A percentile compares a stretch with the other conserved stretches of the same genome.
These are phyloP conservation scores for Cardinalis cardinalis DNA, from an alignment of 2,113 vertebrate genomes.

Conservation along the genomic window DNA sequence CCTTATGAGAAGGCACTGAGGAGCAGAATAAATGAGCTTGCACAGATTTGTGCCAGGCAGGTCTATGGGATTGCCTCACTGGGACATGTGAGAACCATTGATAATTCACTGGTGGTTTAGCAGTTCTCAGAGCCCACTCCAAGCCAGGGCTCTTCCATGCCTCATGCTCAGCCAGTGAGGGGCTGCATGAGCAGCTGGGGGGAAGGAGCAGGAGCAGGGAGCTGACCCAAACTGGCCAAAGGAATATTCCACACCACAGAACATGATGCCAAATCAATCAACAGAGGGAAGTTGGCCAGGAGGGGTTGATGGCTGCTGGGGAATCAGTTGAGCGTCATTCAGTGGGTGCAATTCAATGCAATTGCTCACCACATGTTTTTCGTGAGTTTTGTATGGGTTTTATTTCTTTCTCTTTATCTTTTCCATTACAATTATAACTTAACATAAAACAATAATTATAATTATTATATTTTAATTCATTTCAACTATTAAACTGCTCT, in stretches of 20 bases:
- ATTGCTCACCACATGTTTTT: neutral
- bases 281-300: rapidly evolving
- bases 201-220: neutral
- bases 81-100: neutral
- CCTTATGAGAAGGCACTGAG: neutral
- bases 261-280: neutral
- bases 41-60: neutral
- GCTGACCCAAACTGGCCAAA: neutral
- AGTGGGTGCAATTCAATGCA: too few relatives aligned
- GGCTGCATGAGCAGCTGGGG: neutral
- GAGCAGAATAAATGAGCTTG: neutral
- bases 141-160: neutral
- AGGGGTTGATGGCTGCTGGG: neutral
- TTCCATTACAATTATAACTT: neutral
- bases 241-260: neutral
- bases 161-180: neutral
- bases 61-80: neutral
- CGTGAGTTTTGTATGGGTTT: neutral
- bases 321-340: neutral
- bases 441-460: neutral
- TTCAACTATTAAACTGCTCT: neutral
- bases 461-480: too few relatives aligned
- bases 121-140: neutral
- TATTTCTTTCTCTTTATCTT: neutral
- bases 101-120: neutral